Base-by-base conservation (phyloP, 2,888 invertebrate genomes). In the Drosophila anomelani region DNA sequence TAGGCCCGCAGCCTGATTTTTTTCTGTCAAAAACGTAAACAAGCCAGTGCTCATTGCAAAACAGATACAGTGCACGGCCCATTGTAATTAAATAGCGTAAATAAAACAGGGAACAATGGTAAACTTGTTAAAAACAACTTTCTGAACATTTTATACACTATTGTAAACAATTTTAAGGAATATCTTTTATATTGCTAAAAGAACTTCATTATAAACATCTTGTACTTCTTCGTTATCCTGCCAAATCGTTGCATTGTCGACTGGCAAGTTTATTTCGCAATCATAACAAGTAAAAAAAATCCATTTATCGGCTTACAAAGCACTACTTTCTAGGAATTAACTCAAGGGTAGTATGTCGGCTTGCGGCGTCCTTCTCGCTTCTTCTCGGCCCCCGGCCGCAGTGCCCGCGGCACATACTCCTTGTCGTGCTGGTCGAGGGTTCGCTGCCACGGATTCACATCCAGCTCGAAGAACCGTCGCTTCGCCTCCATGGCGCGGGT, bases 401-500 rank as follows among this genome's bases (percentile, higher is more conserved):
- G 86, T 41, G 89, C 93, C 90, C 95, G 95, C 0, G 96, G 96
- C 81, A 97, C 95, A 93, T 97, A 97, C 15, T 91, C 91, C 15
- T 95, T 94, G 9, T 93, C 85, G 89, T 96, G 95, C 32, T 96
- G 95, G 91, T 96, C 94, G 77, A 96, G 93, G 71, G 93, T 94
- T 75, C 96, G 94, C n/a, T 93, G 92, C 84, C 92, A 94, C 4
- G 95, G 95, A 91, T 95, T 94, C 23, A 94, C 91, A n/a, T 92
- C 92, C 63, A 94, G 92, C 91, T 97, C 96, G 91, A 96, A 97
- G 85, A 95, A 95, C 55, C 96, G 94, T 59, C 94, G 93, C 81
- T 94, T 95, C 9, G 95, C 93, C 57, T 97, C 97, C 92, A 95
- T 91, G 54, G 94, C 94, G 72, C 96, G 93, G 0, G 95, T 96